Conservation (phyloP, 92 coral and sea anemone genomes). For the Chrysogorgia sp. region DNA sequence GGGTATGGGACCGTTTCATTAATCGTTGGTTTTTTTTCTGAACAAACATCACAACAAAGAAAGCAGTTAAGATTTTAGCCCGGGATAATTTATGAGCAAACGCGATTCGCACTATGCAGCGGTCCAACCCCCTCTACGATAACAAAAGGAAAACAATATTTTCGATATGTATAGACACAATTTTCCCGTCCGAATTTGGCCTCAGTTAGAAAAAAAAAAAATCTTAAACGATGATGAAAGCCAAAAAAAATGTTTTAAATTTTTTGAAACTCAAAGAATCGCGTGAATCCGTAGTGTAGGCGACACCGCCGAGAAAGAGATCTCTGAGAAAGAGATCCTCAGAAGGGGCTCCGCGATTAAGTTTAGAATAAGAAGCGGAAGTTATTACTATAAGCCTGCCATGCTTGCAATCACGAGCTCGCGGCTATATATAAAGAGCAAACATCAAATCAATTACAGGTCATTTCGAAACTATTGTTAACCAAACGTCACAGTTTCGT, state of each 20-base stretch:
- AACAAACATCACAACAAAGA: conserved; percentile 40
- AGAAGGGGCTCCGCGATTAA: background rate
- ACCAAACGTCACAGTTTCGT: conserved; percentile 2
- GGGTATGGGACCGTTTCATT: background rate
- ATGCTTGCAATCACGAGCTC: background rate
- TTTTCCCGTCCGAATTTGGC: too few species aligned
- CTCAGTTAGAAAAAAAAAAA: too few species aligned
- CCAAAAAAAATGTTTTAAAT: background rate
- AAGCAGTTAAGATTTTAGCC: conserved; percentile 31
- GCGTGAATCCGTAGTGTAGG: too few species aligned
- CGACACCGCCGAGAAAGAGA: too few species aligned
- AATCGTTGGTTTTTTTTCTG: conserved; percentile 25
- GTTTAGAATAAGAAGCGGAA: background rate
- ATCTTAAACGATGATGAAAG: too few species aligned
- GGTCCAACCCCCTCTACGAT: conserved; percentile 16
- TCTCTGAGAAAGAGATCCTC: background rate
- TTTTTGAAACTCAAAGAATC: background rate
- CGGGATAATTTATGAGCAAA: conserved; percentile 41
- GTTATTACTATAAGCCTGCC: background rate
- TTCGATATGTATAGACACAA: background rate
- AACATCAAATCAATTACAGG: conserved; percentile 47
- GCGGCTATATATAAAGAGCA: conserved; percentile 7
- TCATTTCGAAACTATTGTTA: conserved; percentile 39
- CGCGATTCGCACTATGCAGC: conserved; percentile 16
- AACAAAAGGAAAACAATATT: conserved; percentile 36